phyloP scores from a whole-genome alignment of 2,113 vertebrate genomes.

The Himantopus leucocephalus region DNA sequence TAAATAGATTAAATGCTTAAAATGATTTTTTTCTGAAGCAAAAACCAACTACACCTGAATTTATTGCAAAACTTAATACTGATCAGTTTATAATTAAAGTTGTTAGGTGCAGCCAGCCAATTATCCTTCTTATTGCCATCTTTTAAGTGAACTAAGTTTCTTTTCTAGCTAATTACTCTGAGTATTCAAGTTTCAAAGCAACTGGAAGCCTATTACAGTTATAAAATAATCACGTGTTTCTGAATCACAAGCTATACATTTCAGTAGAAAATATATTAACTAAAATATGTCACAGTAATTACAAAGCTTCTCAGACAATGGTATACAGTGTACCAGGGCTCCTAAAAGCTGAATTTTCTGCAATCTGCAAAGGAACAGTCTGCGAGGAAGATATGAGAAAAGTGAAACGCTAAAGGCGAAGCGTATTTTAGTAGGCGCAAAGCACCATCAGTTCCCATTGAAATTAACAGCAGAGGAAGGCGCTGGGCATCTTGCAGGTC shows the following conservation, averaged over 20 bases:
- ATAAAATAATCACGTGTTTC: constrained; percentile 48
- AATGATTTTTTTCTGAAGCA: not conserved
- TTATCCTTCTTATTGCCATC: constrained; percentile 44
- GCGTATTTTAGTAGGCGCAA: not conserved
- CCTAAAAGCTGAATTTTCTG: not conserved
- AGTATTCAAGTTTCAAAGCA: constrained; percentile 56
- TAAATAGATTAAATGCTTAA: constrained; percentile 23
- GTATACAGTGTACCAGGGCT: constrained; percentile 20
- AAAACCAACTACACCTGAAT: constrained; percentile 35
- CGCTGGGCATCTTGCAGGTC: not conserved
- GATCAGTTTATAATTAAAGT: constrained; percentile 1
- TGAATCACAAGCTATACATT: constrained; percentile 58
- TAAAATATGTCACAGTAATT: constrained; percentile 69
- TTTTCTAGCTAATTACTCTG: constrained; percentile 3
- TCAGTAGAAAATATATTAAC: constrained; percentile 67
- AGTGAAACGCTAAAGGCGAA: not conserved
- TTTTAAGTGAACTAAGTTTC: not conserved
- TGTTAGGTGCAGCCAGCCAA: constrained; percentile 31
- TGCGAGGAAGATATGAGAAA: not conserved
- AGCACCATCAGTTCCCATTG: not conserved
- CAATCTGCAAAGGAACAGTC: not conserved
- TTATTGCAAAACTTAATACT: constrained; percentile 32
- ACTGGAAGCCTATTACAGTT: constrained; percentile 43
- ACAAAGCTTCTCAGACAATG: constrained; percentile 50
- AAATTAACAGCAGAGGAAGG: not conserved